These are phyloP conservation scores for Hemibagrus guttatus DNA, from an alignment of 2,797 vertebrate species.

Conservation along the genomic window DNA sequence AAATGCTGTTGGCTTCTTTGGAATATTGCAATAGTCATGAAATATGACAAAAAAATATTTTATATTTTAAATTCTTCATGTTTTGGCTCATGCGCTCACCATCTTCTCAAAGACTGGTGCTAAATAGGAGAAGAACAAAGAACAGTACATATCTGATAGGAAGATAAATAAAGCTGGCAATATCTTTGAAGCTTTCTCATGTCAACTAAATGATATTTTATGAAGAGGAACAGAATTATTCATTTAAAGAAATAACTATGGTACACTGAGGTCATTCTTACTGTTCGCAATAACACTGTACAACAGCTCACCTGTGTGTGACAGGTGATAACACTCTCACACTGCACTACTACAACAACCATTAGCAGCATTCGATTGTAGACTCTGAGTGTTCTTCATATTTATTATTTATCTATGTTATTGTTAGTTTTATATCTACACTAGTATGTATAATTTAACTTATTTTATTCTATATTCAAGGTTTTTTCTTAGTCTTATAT, in stretches of 20 bases:
- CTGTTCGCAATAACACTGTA: no score
- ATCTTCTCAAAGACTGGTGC: not conserved
- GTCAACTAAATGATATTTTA: not conserved
- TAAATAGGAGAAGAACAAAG: not conserved
- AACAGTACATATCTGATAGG: not conserved
- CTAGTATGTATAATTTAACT: no score
- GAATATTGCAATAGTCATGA: not conserved
- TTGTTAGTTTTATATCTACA: no score
- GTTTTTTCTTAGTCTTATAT: no score
- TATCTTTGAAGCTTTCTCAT: not conserved
- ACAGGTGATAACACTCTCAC: no score
- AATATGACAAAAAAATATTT: not conserved
- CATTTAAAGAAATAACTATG: not conserved
- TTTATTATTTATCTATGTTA: no score
- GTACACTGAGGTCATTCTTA: not conserved
- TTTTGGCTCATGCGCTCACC: not conserved
- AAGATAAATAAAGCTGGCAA: not conserved
- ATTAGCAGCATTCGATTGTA: no score
- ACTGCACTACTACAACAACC: no score
- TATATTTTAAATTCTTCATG: not conserved
- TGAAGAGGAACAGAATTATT: not conserved
- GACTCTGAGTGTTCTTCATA: no score
- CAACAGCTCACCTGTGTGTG: no score
- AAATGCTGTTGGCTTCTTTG: constrained; percentile 1
- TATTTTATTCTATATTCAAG: no score